Base-by-base conservation (phyloP, 2,888 invertebrate species). In the Orchestes rusci region DNA sequence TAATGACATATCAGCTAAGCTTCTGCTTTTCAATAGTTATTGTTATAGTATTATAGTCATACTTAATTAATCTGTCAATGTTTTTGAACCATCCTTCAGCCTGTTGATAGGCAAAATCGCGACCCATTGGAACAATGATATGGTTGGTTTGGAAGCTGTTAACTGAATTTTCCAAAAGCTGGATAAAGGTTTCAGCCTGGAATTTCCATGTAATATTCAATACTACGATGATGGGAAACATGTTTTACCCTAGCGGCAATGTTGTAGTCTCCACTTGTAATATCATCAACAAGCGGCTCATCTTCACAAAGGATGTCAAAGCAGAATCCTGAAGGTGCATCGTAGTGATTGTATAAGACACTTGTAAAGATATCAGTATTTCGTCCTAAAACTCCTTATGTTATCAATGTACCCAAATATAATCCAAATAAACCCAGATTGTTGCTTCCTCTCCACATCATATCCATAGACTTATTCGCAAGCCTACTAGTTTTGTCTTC, bases 371-470 rank as follows among this genome's bases (percentile, higher is more conserved):
- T 47, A 13, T 50, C 48, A 30, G 32, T 45, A 12, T 32, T 15
- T 37, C 32, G 3, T 1, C 48, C 48, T 48, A 33, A 20, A 28
- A 32, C n/a, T n/a, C n/a, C n/a, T n/a, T n/a, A n/a, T n/a, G n/a
- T 12, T 13, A 18, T 19, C 2, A 37, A 23, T 19, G 32, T n/a
- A n/a, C n/a, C n/a, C n/a, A n/a, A n/a, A n/a, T n/a, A n/a, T n/a
- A n/a, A n/a, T n/a, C n/a, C n/a, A n/a, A 12, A 16, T 36, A 8
- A 7, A n/a, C 71, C 78, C 37, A 76, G 61, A 17, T 69, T 70
- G 27, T 75, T 70, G 49, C 74, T 80, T 0, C 75, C 78, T 58
- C 77, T 65, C 84, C 85, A 86, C 58, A 84, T 71, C 61, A 81
- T 75, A 62, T 86, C 85, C 73, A 82, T 73, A 15, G 74, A 72